These are phyloP conservation scores for Scomberomorus guttatus DNA, from an alignment of 2,797 vertebrate species.

Conservation along the genomic window DNA sequence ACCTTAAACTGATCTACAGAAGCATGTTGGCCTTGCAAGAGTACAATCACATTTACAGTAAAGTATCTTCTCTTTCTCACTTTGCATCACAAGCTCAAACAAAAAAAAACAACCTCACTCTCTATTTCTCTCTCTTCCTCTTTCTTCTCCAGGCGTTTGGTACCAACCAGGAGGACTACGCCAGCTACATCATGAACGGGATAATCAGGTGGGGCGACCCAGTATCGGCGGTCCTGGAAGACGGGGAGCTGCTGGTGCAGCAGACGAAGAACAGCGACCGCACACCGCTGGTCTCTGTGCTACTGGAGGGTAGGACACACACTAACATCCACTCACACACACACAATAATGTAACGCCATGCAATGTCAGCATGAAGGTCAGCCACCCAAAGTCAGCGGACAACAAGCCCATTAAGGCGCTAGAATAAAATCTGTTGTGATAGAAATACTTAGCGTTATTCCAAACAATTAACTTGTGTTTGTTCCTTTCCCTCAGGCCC, in stretches of 20 bases:
- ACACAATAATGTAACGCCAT: not conserved
- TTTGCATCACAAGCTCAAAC: not conserved
- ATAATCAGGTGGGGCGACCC: constrained; percentile 96
- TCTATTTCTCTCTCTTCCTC: not conserved
- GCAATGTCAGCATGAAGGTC: too few species aligned
- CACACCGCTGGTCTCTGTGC: constrained; percentile 94
- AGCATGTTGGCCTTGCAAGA: too few species aligned
- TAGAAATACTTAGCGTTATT: not conserved
- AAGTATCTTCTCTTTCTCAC: not conserved
- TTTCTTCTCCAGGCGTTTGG: constrained; percentile 90
- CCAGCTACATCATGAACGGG: constrained; percentile 97
- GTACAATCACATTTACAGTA: too few species aligned
- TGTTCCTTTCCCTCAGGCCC: constrained; percentile 84
- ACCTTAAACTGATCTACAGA: too few species aligned
- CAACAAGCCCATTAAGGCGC: not conserved
- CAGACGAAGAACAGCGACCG: constrained; percentile 97
- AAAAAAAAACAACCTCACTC: not conserved
- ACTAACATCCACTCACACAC: not conserved
- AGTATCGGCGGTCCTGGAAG: constrained; percentile 91
- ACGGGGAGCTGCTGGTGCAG: constrained; percentile 94
- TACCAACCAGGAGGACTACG: constrained; percentile 96
- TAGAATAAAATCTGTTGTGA: not conserved
- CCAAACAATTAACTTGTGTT: not conserved
- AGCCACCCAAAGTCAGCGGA: too few species aligned
- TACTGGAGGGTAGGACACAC: constrained; percentile 90